These are phyloP conservation scores for Stramonita haemastoma DNA, from an alignment of 2,888 invertebrate species.

Conservation along the genomic window DNA sequence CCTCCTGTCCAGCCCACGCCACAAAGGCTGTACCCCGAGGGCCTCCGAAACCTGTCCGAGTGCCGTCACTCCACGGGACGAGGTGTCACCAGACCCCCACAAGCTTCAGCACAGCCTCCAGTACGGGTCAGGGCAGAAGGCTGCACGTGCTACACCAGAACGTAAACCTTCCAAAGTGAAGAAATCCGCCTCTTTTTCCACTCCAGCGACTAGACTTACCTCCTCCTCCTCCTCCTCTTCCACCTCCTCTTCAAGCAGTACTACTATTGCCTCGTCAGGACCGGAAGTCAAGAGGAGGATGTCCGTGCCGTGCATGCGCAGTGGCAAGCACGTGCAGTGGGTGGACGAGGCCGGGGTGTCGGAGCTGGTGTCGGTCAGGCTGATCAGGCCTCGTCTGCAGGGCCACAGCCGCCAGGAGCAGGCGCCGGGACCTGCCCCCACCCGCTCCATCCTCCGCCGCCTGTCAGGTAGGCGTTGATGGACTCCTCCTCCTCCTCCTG, in stretches of 20 bases:
- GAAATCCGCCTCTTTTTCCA: conserved; percentile 39
- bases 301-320: conserved; percentile 39
- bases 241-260: background rate
- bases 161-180: conserved; percentile 33
- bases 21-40: conserved; percentile 8
- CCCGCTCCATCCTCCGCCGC: conserved; percentile 37
- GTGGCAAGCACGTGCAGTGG: conserved; percentile 39
- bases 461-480: conserved; percentile 18
- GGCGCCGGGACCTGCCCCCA: background rate
- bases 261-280: background rate
- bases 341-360: conserved; percentile 36
- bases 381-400: conserved; percentile 37
- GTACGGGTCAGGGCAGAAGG: background rate
- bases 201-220: background rate
- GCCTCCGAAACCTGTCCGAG: conserved; percentile 36
- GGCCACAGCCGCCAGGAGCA: conserved; percentile 18
- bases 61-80: conserved; percentile 35
- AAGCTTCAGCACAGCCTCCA: background rate
- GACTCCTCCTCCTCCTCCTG: no score
- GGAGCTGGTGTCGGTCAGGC: conserved; percentile 38
- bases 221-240: conserved; percentile 6
- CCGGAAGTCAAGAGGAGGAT: conserved; percentile 22
- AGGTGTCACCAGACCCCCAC: background rate
- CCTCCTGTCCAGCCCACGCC: background rate
- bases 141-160: background rate